phyloP scores from a whole-genome alignment of 2,888 invertebrate species.

The Myathropa florea region DNA sequence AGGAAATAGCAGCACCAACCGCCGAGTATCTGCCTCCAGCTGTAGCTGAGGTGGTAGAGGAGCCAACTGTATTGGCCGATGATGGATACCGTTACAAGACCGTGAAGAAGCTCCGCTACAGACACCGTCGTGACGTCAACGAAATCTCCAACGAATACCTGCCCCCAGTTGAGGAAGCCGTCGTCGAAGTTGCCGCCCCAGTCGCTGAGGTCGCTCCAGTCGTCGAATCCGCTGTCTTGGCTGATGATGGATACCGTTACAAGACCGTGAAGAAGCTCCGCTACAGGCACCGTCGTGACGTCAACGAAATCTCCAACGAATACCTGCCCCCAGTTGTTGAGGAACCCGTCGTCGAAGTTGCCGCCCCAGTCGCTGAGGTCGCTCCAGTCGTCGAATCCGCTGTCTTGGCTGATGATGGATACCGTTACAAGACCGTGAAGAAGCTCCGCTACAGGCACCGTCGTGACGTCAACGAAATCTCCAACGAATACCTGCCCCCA shows the following conservation, averaged over 20 bases:
- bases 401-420: conserved; percentile 55
- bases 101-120: conserved; percentile 74
- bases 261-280: conserved; percentile 73
- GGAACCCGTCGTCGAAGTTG: conserved; percentile 21
- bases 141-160: conserved; percentile 73
- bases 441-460: conserved; percentile 61
- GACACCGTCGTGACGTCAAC: conserved; percentile 75
- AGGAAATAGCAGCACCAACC: conserved; percentile 36
- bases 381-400: conserved; percentile 34
- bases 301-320: conserved; percentile 71
- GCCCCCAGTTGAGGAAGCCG: conserved; percentile 69
- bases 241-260: conserved; percentile 73
- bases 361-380: conserved; percentile 11
- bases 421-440: conserved; percentile 75
- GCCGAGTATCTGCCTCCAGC: conserved; percentile 61
- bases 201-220: conserved; percentile 29
- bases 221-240: conserved; percentile 27
- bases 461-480: conserved; percentile 74
- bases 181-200: conserved; percentile 32
- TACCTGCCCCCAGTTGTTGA: conserved; percentile 70
- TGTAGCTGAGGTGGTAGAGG: conserved; percentile 32
- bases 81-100: conserved; percentile 79
- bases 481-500: conserved; percentile 72
- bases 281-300: conserved; percentile 72
- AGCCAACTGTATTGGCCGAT: conserved; percentile 72